Evolutionary conservation across 2,797 vertebrate genomes (phyloP).

Genomic region (Premnoplex brunnescens): DNA sequence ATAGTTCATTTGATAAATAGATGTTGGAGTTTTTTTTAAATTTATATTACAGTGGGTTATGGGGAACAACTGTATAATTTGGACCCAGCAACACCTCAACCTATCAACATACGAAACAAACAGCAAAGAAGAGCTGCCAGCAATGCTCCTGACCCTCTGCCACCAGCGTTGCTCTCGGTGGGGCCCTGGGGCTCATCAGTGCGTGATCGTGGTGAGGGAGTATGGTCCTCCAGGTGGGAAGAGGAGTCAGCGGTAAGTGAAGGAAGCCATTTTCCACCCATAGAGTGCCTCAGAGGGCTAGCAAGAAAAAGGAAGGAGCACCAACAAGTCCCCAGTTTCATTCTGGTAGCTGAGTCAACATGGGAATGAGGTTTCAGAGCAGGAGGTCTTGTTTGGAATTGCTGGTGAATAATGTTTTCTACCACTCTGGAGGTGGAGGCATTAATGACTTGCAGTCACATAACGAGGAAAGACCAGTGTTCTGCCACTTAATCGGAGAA

Average conservation of each 20-base stretch:
- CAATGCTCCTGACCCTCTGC: neutral
- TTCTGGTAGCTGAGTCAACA: neutral
- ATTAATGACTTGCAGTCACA: neutral
- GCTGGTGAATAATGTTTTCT: neutral
- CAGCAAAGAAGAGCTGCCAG: neutral
- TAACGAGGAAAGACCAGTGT: neutral
- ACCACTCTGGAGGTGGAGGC: neutral
- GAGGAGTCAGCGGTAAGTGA: neutral
- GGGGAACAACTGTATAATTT: neutral
- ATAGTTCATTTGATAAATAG: neutral
- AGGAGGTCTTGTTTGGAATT: neutral
- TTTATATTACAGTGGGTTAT: neutral
- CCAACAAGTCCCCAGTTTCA: neutral
- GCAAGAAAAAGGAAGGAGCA: neutral
- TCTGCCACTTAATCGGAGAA: neutral
- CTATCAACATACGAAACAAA: neutral
- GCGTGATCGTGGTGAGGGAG: neutral
- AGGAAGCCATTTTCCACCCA: neutral
- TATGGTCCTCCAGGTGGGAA: neutral
- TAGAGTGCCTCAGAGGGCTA: neutral
- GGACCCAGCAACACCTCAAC: neutral
- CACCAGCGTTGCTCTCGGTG: rapidly evolving
- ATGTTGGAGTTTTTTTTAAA: rapidly evolving
- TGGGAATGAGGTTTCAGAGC: neutral
- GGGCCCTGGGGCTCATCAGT: neutral